phyloP scores from a whole-genome alignment of 2,113 vertebrate genomes.

The Arothron firmamentum region DNA sequence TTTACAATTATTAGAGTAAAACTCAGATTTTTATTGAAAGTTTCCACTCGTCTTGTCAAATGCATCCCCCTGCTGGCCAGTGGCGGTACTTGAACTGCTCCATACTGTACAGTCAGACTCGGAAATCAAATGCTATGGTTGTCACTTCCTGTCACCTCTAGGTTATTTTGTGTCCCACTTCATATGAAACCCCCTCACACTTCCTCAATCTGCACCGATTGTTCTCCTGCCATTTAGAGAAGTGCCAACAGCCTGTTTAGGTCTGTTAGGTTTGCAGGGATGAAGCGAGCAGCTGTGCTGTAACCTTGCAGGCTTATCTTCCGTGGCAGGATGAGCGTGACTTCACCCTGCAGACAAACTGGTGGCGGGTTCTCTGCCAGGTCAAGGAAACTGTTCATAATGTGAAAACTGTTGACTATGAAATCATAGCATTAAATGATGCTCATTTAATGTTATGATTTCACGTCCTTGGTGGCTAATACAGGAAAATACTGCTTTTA shows the following conservation, averaged over 20 bases:
- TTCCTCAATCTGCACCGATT: conserved; percentile 42
- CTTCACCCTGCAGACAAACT: conserved; percentile 24
- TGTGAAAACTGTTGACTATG: conserved; percentile 27
- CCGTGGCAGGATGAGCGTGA: conserved; percentile 19
- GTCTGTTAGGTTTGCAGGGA: conserved; percentile 37
- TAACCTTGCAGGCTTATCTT: conserved; percentile 37
- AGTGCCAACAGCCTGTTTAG: conserved; percentile 29
- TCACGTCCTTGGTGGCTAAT: neutral
- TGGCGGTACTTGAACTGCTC: neutral
- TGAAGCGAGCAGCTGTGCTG: conserved; percentile 23
- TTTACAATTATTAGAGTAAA: neutral
- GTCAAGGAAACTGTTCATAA: conserved; percentile 32
- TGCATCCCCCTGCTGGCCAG: conserved; percentile 21
- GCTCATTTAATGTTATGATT: too few relatives aligned
- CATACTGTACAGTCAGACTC: conserved; percentile 5
- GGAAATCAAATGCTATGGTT: conserved; percentile 22
- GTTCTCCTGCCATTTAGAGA: conserved; percentile 35
- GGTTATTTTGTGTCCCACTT: conserved; percentile 27
- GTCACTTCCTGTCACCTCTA: conserved; percentile 15
- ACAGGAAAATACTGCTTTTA: neutral
- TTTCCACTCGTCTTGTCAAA: neutral
- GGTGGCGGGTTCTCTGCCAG: neutral
- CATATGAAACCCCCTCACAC: conserved; percentile 15
- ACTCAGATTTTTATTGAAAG: neutral
- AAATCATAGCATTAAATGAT: too few relatives aligned